phyloP scores from a whole-genome alignment of 2,113 vertebrate genomes.

The Cephalopterus ornatus region DNA sequence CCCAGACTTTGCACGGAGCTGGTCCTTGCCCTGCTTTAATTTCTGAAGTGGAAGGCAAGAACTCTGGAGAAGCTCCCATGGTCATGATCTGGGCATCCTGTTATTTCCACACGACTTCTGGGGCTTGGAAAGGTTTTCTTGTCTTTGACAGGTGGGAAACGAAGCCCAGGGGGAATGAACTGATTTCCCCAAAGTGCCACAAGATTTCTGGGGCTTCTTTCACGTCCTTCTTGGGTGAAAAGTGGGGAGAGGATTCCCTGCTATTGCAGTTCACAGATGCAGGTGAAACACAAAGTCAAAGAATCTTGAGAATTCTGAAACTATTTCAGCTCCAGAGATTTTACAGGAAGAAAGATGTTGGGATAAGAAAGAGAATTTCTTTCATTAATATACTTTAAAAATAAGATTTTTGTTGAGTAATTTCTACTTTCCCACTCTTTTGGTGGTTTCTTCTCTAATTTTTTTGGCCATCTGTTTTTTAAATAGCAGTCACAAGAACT shows the following conservation, averaged over 20 bases:
- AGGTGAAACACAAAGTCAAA: background rate
- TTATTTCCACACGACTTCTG: background rate
- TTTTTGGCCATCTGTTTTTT: no score
- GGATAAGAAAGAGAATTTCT: no score
- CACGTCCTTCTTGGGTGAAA: background rate
- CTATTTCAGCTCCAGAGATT: background rate
- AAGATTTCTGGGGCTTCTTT: background rate
- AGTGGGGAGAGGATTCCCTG: background rate
- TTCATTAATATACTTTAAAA: no score
- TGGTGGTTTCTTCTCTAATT: no score
- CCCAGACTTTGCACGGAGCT: background rate
- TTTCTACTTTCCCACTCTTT: no score
- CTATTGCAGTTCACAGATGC: background rate
- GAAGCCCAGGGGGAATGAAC: background rate
- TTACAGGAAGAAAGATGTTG: background rate
- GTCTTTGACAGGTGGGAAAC: background rate
- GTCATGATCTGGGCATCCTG: background rate
- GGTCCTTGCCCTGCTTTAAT: background rate
- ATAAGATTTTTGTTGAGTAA: no score
- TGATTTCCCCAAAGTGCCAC: background rate
- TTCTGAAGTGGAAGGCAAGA: background rate
- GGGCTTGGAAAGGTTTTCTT: background rate
- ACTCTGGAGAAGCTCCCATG: background rate
- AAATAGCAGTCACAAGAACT: no score
- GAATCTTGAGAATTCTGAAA: background rate